Conservation (phyloP, 2,113 vertebrate species). For the Muntiacus muntjak region DNA sequence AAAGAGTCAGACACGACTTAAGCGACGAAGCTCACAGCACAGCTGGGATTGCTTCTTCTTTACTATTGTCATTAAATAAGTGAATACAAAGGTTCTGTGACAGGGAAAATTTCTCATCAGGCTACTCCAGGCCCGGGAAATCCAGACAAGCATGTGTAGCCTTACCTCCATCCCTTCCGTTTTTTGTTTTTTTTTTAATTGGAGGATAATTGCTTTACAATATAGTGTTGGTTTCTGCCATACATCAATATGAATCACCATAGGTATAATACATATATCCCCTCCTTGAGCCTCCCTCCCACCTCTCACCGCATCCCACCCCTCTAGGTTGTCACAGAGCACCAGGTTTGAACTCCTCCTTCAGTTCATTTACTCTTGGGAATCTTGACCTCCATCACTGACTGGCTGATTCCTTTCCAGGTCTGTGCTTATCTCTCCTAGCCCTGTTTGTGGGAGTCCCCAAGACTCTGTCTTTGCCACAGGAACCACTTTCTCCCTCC, state of each 20-base stretch:
- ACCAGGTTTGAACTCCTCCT: background rate
- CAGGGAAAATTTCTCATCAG: background rate
- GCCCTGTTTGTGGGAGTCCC: background rate
- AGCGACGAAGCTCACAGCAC: background rate
- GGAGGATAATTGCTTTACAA: background rate
- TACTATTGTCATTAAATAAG: conserved; percentile 5
- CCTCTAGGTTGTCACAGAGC: background rate
- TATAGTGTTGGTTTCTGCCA: background rate
- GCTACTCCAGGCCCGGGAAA: background rate
- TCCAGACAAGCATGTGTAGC: background rate
- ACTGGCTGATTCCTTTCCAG: background rate
- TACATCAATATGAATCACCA: background rate
- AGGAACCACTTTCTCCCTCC: background rate
- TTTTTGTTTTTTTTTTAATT: background rate
- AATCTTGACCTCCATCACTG: background rate
- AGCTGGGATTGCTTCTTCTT: background rate
- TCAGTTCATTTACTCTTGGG: background rate
- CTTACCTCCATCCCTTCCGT: background rate
- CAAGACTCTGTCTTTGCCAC: background rate
- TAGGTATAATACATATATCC: background rate
- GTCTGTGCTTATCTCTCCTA: background rate
- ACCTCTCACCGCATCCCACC: background rate
- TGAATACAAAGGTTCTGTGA: background rate
- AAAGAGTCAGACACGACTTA: background rate
- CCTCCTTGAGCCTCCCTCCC: background rate